Percentiles rank a stretch among this genome's conserved stretches.
Evolutionary conservation across 2,113 vertebrate genomes (phyloP).

Genomic region (Leucosticte australis): DNA sequence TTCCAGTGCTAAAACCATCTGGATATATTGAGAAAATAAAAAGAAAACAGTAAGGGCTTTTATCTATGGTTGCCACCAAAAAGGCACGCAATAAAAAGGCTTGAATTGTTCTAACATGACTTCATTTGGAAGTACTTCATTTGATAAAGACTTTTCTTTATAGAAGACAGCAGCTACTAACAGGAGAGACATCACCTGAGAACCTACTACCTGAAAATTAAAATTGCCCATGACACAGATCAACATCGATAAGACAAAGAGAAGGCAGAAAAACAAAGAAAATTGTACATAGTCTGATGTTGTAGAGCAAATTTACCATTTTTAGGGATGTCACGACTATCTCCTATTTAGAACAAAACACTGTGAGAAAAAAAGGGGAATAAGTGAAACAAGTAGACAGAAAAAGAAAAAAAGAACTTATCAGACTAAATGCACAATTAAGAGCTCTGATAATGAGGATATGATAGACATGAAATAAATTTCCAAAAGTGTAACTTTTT

Average conservation of each 20-base stretch:
- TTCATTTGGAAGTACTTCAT: not conserved
- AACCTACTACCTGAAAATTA: not conserved
- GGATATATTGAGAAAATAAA: not conserved
- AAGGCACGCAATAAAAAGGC: not conserved
- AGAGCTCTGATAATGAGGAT: not conserved
- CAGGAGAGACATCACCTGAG: not conserved
- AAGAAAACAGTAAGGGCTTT: not conserved
- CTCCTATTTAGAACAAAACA: not conserved
- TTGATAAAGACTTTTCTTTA: not conserved
- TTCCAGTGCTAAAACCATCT: not conserved
- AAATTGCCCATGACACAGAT: rapidly evolving
- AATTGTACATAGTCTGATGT: not conserved
- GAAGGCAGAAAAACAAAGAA: not conserved
- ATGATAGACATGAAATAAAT: not conserved
- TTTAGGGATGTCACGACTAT: not conserved
- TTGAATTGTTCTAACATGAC: not conserved
- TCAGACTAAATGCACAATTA: not conserved
- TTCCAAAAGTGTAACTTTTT: not conserved
- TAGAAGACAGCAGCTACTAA: not conserved
- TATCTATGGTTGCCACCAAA: not conserved
- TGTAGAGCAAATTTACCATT: not conserved
- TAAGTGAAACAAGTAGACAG: not conserved
- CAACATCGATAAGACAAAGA: not conserved
- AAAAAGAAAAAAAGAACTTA: not conserved
- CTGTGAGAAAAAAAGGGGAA: not conserved